These are phyloP conservation scores for Brachyptera risi DNA, from an alignment of 2,888 invertebrate genomes.

Conservation along the genomic window DNA sequence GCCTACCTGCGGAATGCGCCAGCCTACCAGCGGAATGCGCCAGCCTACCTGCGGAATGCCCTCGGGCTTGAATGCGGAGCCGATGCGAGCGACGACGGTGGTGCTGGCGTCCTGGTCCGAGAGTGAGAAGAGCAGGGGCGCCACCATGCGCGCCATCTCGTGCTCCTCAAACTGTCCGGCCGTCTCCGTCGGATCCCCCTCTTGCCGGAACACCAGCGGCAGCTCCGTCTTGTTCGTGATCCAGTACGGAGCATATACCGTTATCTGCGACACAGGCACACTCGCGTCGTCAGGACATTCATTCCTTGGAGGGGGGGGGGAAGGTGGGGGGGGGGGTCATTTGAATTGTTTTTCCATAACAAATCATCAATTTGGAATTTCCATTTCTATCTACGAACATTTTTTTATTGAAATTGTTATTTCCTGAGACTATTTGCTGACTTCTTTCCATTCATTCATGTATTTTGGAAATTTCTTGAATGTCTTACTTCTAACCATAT, in stretches of 20 bases:
- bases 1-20: too few species aligned
- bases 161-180: conserved; percentile 90
- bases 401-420: too few species aligned
- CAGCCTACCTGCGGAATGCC: conserved; percentile 52
- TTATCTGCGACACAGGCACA: conserved; percentile 59
- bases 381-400: too few species aligned
- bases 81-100: conserved; percentile 68
- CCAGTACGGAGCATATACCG: conserved; percentile 87
- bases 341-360: too few species aligned
- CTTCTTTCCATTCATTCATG: too few species aligned
- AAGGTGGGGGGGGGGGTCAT: not conserved
- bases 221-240: conserved; percentile 93
- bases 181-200: conserved; percentile 69
- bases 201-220: conserved; percentile 92
- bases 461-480: too few species aligned
- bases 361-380: too few species aligned
- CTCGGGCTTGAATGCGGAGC: conserved; percentile 57
- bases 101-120: conserved; percentile 83
- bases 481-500: too few species aligned
- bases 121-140: conserved; percentile 91
- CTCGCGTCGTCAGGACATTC: too few species aligned
- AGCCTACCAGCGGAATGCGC: too few species aligned
- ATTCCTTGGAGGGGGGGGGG: not conserved
- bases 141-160: conserved; percentile 87
- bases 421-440: too few species aligned